These are phyloP conservation scores for Hyles lineata DNA, from an alignment of 2,888 invertebrate species.

Conservation along the genomic window DNA sequence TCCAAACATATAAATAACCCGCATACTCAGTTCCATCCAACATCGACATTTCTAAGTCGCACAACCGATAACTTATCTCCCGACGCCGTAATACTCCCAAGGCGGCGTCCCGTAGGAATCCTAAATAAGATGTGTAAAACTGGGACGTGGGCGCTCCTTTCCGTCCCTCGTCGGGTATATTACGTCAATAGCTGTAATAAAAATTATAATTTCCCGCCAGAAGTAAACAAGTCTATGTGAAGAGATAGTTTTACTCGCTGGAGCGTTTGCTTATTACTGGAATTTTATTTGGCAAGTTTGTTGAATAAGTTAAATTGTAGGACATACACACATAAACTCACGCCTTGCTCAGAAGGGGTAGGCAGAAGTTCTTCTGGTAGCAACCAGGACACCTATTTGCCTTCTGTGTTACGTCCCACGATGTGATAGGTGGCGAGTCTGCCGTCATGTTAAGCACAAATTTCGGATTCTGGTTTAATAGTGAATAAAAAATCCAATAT, in stretches of 20 bases:
- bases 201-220: constrained; percentile 12
- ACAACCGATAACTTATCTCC: not conserved
- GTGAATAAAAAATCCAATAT: too few relatives aligned
- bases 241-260: not conserved
- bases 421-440: too few relatives aligned
- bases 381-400: too few relatives aligned
- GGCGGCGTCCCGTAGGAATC: constrained; percentile 45
- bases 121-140: constrained; percentile 54
- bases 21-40: not conserved
- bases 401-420: too few relatives aligned
- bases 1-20: too few relatives aligned
- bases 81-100: constrained; percentile 29
- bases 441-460: too few relatives aligned
- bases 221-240: constrained; percentile 19
- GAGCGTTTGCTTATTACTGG: not conserved
- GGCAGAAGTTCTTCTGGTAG: too few relatives aligned
- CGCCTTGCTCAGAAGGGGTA: too few relatives aligned
- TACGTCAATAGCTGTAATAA: constrained; percentile 17
- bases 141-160: constrained; percentile 35
- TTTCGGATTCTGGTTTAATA: too few relatives aligned
- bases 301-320: constrained; percentile 2
- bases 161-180: not conserved
- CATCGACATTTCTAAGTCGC: not conserved
- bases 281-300: not conserved
- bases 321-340: too few relatives aligned